Evolutionary conservation across 2,797 vertebrate genomes (phyloP).

Genomic region (Malurus leucopterus): DNA sequence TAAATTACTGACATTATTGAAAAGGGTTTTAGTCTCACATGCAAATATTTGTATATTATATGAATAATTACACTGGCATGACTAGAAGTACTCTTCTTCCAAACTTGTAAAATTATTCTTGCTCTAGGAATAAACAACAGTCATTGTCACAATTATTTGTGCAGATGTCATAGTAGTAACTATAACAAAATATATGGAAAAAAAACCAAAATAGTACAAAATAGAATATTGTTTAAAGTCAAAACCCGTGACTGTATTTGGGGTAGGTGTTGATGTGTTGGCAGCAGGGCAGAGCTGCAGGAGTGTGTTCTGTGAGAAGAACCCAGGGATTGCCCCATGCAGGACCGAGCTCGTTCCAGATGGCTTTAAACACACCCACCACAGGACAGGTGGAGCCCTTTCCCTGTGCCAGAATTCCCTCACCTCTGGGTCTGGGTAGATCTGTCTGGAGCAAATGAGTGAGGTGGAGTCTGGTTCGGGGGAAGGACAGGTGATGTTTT

Average conservation of each 20-base stretch:
- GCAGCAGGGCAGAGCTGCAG: background rate
- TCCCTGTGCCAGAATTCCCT: rapidly evolving
- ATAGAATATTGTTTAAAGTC: background rate
- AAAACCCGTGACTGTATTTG: rapidly evolving
- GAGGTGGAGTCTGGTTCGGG: background rate
- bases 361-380: background rate
- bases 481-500: background rate
- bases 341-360: background rate
- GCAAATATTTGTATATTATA: background rate
- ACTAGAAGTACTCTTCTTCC: background rate
- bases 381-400: background rate
- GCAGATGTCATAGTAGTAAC: background rate
- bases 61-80: background rate
- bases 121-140: background rate
- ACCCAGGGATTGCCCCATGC: background rate
- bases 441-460: background rate
- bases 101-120: background rate
- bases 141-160: background rate
- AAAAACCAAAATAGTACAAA: background rate
- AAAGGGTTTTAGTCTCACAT: background rate
- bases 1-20: background rate
- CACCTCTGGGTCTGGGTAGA: background rate
- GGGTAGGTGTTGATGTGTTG: background rate
- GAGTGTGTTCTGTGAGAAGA: background rate
- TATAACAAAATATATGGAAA: background rate